Conservation (phyloP, 2,888 invertebrate species). For the Sminthurinus aureus region DNA sequence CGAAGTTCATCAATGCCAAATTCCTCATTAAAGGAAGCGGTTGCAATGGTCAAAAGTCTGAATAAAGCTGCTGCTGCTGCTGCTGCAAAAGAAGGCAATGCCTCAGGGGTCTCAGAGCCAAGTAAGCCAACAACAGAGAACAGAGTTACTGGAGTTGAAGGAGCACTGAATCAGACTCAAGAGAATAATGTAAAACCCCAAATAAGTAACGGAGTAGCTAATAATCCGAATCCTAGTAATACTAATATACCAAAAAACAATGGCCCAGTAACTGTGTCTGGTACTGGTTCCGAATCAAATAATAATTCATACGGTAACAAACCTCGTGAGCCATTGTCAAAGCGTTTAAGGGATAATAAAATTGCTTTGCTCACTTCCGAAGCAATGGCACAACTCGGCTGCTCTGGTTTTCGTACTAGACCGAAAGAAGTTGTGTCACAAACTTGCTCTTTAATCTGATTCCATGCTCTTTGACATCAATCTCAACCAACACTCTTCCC, state of each 20-base stretch:
- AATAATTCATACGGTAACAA: slow-evolving; percentile 9
- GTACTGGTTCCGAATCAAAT: slow-evolving; percentile 10
- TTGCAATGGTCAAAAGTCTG: background rate
- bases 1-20: too few relatives aligned
- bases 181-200: slow-evolving; percentile 46
- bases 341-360: slow-evolving; percentile 54
- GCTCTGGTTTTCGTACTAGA: slow-evolving; percentile 55
- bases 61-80: too few relatives aligned
- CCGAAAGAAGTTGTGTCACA: slow-evolving; percentile 52
- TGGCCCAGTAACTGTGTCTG: slow-evolving; percentile 1
- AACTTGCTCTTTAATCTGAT: slow-evolving; percentile 41
- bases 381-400: slow-evolving; percentile 58
- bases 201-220: slow-evolving; percentile 31
- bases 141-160: slow-evolving; percentile 23
- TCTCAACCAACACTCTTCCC: background rate
- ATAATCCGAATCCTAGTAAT: background rate
- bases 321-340: slow-evolving; percentile 33
- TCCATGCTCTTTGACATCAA: slow-evolving; percentile 18
- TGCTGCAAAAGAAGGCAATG: background rate
- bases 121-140: slow-evolving; percentile 29
- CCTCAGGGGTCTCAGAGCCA: slow-evolving; percentile 2
- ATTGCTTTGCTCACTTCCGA: slow-evolving; percentile 56
- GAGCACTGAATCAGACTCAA: slow-evolving; percentile 48
- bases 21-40: too few relatives aligned
- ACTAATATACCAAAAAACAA: background rate